Evolutionary conservation across 2,888 invertebrate species (phyloP).

Genomic region (Pterobdella sp.): DNA sequence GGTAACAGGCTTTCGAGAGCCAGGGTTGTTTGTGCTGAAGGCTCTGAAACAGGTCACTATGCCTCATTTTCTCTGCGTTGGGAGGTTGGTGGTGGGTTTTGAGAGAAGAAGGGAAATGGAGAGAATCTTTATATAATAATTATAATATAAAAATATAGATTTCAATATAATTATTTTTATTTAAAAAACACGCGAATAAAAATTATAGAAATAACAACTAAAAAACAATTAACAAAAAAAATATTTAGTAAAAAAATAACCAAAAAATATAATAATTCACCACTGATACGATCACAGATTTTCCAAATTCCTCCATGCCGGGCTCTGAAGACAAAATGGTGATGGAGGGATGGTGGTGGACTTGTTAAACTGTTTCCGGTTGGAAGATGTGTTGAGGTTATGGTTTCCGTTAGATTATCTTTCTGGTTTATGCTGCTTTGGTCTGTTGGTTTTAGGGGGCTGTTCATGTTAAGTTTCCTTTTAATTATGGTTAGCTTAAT

Average conservation of each 20-base stretch:
- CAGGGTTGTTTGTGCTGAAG: neutral
- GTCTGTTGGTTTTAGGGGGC: too few species aligned
- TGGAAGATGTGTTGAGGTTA: too few species aligned
- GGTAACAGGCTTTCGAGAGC: conserved; percentile 19
- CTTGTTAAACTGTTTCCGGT: too few species aligned
- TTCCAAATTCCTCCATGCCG: conserved; percentile 34
- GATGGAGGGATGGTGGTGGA: neutral
- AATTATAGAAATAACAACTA: neutral
- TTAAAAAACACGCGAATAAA: neutral
- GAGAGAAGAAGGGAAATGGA: neutral
- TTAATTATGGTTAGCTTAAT: too few species aligned
- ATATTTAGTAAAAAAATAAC: neutral
- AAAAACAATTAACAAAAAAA: neutral
- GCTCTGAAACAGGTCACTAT: conserved; percentile 8
- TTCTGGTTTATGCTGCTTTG: too few species aligned
- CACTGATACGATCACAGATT: conserved; percentile 33
- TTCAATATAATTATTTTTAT: neutral
- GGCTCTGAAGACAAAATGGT: conserved; percentile 23
- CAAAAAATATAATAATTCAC: conserved; percentile 19
- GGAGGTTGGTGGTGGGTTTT: neutral
- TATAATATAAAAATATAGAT: neutral
- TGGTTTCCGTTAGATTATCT: too few species aligned
- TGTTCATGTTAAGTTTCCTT: too few species aligned
- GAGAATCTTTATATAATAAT: neutral
- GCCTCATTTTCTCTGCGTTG: conserved; percentile 17